Conservation (phyloP, 2,113 vertebrate genomes). For the Canis aureus region DNA sequence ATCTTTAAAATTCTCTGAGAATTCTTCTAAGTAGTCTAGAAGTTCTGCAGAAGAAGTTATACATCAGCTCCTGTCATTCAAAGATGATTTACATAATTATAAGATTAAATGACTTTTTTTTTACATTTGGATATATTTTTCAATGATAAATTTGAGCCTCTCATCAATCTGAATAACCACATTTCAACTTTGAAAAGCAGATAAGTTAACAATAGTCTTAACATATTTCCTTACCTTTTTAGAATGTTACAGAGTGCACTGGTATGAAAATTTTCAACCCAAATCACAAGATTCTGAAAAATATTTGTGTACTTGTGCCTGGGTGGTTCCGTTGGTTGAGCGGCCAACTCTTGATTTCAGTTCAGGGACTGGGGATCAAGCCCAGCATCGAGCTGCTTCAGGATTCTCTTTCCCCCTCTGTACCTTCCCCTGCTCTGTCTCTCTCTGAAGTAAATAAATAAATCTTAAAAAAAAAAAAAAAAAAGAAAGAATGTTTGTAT, state of each 20-base stretch:
- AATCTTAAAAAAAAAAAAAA: background rate
- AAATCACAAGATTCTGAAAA: constrained; percentile 35
- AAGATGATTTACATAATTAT: constrained; percentile 25
- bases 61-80: background rate
- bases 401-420: background rate
- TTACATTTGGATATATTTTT: background rate
- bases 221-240: background rate
- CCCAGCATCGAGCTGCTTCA: background rate
- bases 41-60: background rate
- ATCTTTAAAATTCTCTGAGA: no score
- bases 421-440: background rate
- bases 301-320: background rate
- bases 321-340: background rate
- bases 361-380: background rate
- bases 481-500: background rate
- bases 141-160: background rate
- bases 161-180: background rate
- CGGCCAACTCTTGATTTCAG: background rate
- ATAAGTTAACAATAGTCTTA: constrained; percentile 7
- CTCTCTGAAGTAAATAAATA: background rate
- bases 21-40: background rate
- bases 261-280: constrained; percentile 67
- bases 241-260: background rate
- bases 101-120: background rate
- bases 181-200: constrained; percentile 48